Conservation (phyloP, 2,113 vertebrate species). For the Cervus canadensis region DNA sequence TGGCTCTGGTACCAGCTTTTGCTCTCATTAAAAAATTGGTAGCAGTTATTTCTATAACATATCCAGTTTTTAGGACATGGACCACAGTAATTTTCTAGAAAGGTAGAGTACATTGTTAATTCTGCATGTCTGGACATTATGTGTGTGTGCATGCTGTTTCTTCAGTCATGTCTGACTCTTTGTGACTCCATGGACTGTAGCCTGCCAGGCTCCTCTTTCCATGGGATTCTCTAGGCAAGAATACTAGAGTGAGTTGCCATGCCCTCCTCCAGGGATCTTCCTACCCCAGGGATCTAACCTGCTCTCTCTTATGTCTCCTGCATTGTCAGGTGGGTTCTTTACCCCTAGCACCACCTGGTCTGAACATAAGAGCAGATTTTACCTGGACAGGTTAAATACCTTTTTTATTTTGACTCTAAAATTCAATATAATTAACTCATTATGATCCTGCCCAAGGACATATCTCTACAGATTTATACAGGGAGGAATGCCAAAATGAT, state of each 20-base stretch:
- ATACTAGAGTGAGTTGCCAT: not conserved
- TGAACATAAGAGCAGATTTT: not conserved
- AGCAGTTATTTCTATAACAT: conserved; percentile 60
- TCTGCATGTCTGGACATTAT: not conserved
- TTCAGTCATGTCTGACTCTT: not conserved
- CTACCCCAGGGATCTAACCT: not conserved
- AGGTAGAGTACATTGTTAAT: conserved; percentile 10
- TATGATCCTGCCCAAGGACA: not conserved
- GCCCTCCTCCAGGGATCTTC: not conserved
- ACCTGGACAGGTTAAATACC: not conserved
- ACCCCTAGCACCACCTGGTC: not conserved
- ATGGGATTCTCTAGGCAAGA: not conserved
- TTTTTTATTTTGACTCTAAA: not conserved
- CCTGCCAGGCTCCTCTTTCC: not conserved
- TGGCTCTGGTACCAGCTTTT: conserved; percentile 62
- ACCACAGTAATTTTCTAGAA: conserved; percentile 58
- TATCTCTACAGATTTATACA: not conserved
- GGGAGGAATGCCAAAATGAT: not conserved
- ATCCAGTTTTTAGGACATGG: conserved; percentile 66
- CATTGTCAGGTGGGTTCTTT: not conserved
- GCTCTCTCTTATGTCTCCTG: not conserved
- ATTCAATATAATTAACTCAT: not conserved
- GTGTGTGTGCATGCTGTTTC: not conserved
- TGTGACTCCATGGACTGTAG: not conserved
- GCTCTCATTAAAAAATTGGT: conserved; percentile 62